Evolutionary conservation across 2,113 vertebrate genomes (phyloP).

Genomic region (Nyctereutes procyonoides): DNA sequence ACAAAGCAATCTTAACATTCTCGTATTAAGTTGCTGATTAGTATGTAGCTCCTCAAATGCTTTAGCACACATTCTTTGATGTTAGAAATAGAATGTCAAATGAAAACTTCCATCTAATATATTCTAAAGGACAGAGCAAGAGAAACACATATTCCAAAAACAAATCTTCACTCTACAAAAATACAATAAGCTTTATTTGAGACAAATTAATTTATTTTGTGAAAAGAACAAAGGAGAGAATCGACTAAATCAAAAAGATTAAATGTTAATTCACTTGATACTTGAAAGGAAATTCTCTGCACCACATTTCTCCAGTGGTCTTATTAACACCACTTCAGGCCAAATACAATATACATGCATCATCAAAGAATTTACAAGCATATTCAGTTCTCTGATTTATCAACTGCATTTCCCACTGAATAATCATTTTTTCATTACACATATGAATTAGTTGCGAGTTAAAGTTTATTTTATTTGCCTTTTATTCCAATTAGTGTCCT

Average conservation of each 20-base stretch:
- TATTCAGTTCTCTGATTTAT: conserved; percentile 49
- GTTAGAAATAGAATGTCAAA: conserved; percentile 26
- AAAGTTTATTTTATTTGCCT: conserved; percentile 46
- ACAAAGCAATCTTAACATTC: not conserved
- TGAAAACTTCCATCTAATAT: not conserved
- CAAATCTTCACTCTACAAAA: not conserved
- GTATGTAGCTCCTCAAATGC: not conserved
- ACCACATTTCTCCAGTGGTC: conserved; percentile 61
- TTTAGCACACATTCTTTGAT: not conserved
- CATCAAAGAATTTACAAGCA: conserved; percentile 61
- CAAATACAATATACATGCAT: conserved; percentile 52
- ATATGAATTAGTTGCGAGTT: not conserved
- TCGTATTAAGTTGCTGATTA: not conserved
- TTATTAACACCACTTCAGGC: conserved; percentile 68
- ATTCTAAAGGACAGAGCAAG: not conserved
- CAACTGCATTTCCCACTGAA: conserved; percentile 52
- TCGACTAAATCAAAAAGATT: conserved; percentile 62
- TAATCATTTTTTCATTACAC: conserved; percentile 60
- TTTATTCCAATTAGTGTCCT: conserved; percentile 42
- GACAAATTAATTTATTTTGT: conserved; percentile 66
- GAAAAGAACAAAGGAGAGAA: conserved; percentile 63
- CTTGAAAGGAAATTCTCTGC: conserved; percentile 49
- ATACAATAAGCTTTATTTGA: conserved; percentile 49
- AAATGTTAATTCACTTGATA: conserved; percentile 64
- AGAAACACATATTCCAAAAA: not conserved